phyloP scores from a whole-genome alignment of 2,113 vertebrate species.

The Callionymus lyra region DNA sequence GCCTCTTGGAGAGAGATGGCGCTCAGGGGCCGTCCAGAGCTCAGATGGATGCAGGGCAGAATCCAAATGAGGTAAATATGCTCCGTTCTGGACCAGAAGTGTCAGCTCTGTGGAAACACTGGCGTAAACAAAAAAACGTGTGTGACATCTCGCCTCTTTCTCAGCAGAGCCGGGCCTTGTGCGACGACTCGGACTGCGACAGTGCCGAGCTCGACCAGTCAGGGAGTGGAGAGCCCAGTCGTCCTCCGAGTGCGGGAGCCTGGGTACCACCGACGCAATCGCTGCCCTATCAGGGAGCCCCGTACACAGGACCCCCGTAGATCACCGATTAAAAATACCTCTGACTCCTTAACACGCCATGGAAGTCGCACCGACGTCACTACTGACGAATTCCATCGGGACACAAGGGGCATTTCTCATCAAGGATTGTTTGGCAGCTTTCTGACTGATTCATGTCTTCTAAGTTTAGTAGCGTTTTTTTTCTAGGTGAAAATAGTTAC shows the following conservation, averaged over 20 bases:
- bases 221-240: constrained; percentile 76
- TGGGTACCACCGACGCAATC: constrained; percentile 49
- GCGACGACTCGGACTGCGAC: constrained; percentile 90
- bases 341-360: constrained; percentile 32
- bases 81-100: background rate
- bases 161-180: constrained; percentile 67
- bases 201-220: constrained; percentile 83
- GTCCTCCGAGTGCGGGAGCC: constrained; percentile 70
- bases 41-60: constrained; percentile 68
- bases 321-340: constrained; percentile 30
- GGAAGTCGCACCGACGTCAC: constrained; percentile 33
- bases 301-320: constrained; percentile 47
- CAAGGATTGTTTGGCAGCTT: constrained; percentile 53
- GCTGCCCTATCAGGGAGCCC: constrained; percentile 38
- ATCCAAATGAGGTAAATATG: constrained; percentile 62
- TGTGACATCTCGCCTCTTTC: constrained; percentile 2
- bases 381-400: constrained; percentile 43
- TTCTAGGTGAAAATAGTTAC: constrained; percentile 25
- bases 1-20: constrained; percentile 72
- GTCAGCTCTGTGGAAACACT: constrained; percentile 14
- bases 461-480: constrained; percentile 33
- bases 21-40: constrained; percentile 63
- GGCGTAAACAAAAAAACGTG: background rate
- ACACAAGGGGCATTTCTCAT: constrained; percentile 22
- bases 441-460: constrained; percentile 47